Base-by-base conservation (phyloP, 2,888 invertebrate species). In the Microchrysa polita region DNA sequence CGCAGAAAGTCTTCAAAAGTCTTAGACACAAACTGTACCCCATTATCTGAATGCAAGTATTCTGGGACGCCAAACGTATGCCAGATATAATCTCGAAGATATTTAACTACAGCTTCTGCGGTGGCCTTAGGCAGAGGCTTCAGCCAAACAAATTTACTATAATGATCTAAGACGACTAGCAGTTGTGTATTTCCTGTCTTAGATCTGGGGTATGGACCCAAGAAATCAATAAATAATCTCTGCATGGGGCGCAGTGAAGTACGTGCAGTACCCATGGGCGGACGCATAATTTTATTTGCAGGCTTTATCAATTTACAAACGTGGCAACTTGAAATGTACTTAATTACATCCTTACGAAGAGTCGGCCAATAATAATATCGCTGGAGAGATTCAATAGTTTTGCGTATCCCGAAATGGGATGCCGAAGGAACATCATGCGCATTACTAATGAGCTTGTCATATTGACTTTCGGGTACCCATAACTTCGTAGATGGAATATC, bases 391-490 rank as follows among this genome's bases (percentile, higher is more conserved):
- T 63, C 20, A 0, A 69, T 18, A 0, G 74, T 77, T 67, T 74
- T 77, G 1, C 63, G 52, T 14, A 76, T 72, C 0, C 76, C 77
- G 18, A 16, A 42, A 65, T 65, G 65, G 2, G 65, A n/a, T 12
- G 74, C 55, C 10, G 55, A 27, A 1, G 63, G 55, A 1, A 42
- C 53, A 5, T 71, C 52, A 60, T 76, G 44, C 4, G 67, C 73
- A 10, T 55, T 40, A 5, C 34, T 20, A 1, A 77, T 53, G 1
- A n/a, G n/a, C n/a, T n/a, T n/a, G n/a, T n/a, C n/a, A n/a, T n/a
- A n/a, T n/a, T n/a, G n/a, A n/a, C n/a, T n/a, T n/a, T n/a, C n/a
- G n/a, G n/a, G n/a, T n/a, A n/a, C n/a, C n/a, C n/a, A n/a, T n/a
- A n/a, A n/a, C n/a, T n/a, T n/a, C n/a, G n/a, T n/a, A n/a, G n/a